Base-by-base conservation (phyloP, 2,888 invertebrate genomes). In the Pristionchus fissidentatus region DNA sequence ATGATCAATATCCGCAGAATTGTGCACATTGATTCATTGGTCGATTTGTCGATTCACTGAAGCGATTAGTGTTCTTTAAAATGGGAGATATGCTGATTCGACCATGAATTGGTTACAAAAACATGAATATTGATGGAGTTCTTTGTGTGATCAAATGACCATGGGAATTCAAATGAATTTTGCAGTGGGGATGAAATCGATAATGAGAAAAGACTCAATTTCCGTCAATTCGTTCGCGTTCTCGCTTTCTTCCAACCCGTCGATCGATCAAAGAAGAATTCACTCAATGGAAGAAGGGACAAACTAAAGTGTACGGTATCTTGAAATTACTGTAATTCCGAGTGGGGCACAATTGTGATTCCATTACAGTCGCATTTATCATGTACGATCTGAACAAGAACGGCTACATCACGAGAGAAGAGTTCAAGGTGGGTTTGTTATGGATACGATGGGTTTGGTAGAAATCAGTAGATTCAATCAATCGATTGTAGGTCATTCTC, bases 341-440 rank as follows among this genome's bases (percentile, higher is more conserved):
- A n/a, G n/a, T n/a, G n/a, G n/a, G 29, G 57, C 26, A 57, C 7
- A 7, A 15, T 62, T 3, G 8, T n/a, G n/a, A 15, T 15, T 35
- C 35, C 10, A 22, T n/a, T 86, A 26, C 93, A 97, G 97, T 98
- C 95, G 98, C 98, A 13, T 98, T 99, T 93, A 97, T 97, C 93
- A 97, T 99, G 96, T 99, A 99, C 93, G 98, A 99, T 93, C 94
- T 98, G 93, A 98, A 98, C 93, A 97, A 97, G 93, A 98, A 99
- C 93, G 97, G 97, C 60, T 89, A 84, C 82, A 90, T 90, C 43
- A 88, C 89, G 7, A 84, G 96, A 85, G 97, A 98, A 92, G 98
- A 99, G 93, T 94, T 99, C 52, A 93, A 98, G 78, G 97, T 97
- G n/a, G 8, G 35, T 10, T 7, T 41, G 26, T 55, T 35, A 22